phyloP scores from a whole-genome alignment of 2,888 invertebrate genomes.

The Periphyllus acericola region DNA sequence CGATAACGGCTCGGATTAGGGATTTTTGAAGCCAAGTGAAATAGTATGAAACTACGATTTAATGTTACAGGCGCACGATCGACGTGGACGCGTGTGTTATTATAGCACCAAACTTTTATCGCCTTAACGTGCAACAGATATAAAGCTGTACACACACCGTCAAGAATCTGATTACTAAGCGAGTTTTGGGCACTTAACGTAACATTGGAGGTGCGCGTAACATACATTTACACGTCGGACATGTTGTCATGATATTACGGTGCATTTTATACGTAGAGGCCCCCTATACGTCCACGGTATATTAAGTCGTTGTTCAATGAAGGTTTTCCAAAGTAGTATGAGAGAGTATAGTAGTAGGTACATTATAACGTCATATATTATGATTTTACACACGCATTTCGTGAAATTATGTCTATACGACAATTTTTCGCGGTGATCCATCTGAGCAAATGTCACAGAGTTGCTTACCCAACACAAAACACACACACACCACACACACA shows the following conservation, averaged over 20 bases:
- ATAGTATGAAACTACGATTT: too few relatives aligned
- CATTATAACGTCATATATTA: too few relatives aligned
- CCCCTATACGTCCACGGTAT: too few relatives aligned
- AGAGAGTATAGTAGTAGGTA: background rate
- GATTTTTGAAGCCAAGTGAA: too few relatives aligned
- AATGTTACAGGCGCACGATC: too few relatives aligned
- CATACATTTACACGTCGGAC: background rate
- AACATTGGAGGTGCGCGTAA: background rate
- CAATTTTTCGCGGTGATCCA: conserved; percentile 28
- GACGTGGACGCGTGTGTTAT: too few relatives aligned
- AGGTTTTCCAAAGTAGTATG: conserved; percentile 9
- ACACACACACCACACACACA: background rate
- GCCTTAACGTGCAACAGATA: too few relatives aligned
- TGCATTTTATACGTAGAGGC: background rate
- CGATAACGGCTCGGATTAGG: too few relatives aligned
- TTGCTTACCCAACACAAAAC: background rate
- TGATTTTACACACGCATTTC: background rate
- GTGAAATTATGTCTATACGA: conserved; percentile 17
- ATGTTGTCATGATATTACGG: background rate
- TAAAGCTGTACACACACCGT: too few relatives aligned
- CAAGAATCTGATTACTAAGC: background rate
- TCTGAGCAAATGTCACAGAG: conserved; percentile 9
- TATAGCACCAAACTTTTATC: too few relatives aligned
- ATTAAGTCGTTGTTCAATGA: conserved; percentile 28
- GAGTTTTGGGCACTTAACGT: background rate